These are phyloP conservation scores for Cryptoprocta ferox DNA, from an alignment of 2,797 vertebrate genomes.

Conservation along the genomic window DNA sequence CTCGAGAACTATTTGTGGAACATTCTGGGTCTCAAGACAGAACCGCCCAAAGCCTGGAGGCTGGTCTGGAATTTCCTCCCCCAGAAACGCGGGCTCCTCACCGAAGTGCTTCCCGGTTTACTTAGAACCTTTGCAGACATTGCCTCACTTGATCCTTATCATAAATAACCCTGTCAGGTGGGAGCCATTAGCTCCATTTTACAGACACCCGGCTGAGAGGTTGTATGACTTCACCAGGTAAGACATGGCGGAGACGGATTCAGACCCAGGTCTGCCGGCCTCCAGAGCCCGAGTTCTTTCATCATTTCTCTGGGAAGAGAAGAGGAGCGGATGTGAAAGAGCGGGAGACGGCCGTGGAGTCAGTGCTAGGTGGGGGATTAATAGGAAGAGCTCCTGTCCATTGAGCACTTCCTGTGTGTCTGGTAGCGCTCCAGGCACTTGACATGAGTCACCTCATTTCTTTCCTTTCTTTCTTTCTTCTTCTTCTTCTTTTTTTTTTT, in stretches of 20 bases:
- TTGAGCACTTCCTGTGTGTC: no score
- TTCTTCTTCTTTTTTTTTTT: no score
- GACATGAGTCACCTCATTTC: no score
- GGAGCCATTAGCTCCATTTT: not conserved
- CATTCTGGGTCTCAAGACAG: not conserved
- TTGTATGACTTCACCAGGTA: not conserved
- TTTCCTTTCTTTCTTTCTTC: no score
- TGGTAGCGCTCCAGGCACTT: no score
- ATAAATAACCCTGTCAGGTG: not conserved
- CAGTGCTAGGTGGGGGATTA: no score
- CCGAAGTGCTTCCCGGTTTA: not conserved
- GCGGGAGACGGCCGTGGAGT: rapidly evolving
- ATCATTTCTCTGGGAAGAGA: not conserved
- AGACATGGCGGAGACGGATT: not conserved
- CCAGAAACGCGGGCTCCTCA: not conserved
- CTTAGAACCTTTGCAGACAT: not conserved
- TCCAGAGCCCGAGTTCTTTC: not conserved
- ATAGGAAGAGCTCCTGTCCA: no score
- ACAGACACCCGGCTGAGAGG: not conserved
- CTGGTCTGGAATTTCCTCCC: not conserved
- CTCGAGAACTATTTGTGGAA: not conserved
- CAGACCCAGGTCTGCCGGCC: not conserved
- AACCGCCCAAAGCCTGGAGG: no score
- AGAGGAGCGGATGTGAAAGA: not conserved
- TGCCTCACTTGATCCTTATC: not conserved